A percentile compares a stretch with the other conserved stretches of the same genome.
These are phyloP conservation scores for Apus apus DNA, from an alignment of 2,113 vertebrate species.

Conservation along the genomic window DNA sequence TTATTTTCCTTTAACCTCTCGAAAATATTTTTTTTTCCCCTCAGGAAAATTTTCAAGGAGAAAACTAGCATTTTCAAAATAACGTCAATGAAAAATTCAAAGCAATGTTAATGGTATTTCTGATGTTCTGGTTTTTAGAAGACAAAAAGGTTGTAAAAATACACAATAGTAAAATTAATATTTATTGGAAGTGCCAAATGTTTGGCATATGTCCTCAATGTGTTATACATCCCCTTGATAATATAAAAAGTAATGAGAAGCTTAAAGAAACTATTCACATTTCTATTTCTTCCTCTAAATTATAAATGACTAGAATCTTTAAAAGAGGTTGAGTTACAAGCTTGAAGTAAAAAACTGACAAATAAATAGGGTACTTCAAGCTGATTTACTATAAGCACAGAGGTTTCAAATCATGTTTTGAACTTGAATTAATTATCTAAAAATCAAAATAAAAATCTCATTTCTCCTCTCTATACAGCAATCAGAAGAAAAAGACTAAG, in stretches of 20 bases:
- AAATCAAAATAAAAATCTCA: neutral
- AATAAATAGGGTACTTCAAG: neutral
- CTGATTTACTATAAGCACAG: neutral
- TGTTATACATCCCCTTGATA: neutral
- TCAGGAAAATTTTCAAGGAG: neutral
- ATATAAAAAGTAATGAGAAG: neutral
- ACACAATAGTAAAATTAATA: neutral
- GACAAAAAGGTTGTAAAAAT: neutral
- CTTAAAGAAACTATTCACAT: neutral
- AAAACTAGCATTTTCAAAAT: neutral
- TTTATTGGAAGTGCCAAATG: neutral
- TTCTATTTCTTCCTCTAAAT: neutral
- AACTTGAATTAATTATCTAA: neutral
- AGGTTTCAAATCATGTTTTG: neutral
- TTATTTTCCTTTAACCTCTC: rapidly evolving
- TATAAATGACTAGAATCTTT: neutral
- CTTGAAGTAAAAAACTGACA: neutral
- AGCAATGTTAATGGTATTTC: neutral
- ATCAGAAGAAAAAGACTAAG: neutral
- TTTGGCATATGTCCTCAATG: neutral
- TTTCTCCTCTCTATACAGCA: neutral
- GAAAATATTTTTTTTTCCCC: neutral
- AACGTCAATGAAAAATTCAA: neutral
- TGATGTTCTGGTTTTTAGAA: neutral
- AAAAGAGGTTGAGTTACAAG: neutral